A percentile compares a stretch with the other conserved stretches of the same genome.
These are phyloP conservation scores for Pocillopora grandis DNA, from an alignment of 92 coral and sea anemone species.

Conservation along the genomic window DNA sequence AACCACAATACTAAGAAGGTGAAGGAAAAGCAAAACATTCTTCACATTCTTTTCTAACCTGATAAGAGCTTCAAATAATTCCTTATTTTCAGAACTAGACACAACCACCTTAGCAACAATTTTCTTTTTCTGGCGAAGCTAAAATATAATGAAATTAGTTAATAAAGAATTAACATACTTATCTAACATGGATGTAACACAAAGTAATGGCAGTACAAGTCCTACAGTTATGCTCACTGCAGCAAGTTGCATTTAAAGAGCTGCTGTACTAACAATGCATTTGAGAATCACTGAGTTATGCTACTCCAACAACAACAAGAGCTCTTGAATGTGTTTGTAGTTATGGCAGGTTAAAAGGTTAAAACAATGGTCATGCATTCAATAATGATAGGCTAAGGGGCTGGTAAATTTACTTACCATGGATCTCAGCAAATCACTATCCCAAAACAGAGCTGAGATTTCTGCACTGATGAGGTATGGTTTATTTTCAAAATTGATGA, in stretches of 20 bases:
- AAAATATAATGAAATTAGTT: conserved; percentile 3
- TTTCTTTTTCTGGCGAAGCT: conserved; percentile 86
- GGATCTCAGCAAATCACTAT: conserved; percentile 81
- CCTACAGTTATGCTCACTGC: no score
- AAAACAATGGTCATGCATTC: neutral
- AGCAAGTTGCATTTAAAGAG: no score
- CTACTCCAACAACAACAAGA: no score
- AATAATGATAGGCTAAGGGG: neutral
- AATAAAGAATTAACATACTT: neutral
- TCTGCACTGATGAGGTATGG: conserved; percentile 92
- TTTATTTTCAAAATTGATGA: conserved; percentile 78
- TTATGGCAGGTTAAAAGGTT: neutral
- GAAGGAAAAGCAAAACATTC: no score
- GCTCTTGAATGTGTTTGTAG: no score
- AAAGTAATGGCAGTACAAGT: no score
- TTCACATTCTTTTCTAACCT: conserved; percentile 48
- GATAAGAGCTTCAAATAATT: conserved; percentile 70
- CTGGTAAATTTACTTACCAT: conserved; percentile 60
- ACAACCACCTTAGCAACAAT: conserved; percentile 73
- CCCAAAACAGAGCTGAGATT: conserved; percentile 94
- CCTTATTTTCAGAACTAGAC: conserved; percentile 72
- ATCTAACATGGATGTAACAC: neutral
- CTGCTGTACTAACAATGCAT: no score
- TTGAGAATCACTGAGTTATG: no score
- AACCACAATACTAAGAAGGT: no score